Conservation (phyloP, 2,113 vertebrate species). For the Austrofundulus limnaeus region DNA sequence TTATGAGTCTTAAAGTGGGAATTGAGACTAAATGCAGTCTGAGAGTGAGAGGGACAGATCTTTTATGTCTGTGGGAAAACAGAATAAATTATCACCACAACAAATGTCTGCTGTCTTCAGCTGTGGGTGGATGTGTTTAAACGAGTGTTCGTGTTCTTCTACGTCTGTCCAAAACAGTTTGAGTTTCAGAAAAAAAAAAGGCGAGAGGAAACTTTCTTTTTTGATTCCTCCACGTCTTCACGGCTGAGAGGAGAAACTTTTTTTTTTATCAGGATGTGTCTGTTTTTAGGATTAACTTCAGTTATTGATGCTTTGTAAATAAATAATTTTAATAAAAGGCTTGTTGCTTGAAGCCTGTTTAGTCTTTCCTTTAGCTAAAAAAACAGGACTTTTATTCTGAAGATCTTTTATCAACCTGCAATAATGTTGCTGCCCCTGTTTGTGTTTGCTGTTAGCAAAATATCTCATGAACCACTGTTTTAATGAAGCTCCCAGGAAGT, state of each 20-base stretch:
- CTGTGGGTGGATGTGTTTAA: slow-evolving; percentile 54
- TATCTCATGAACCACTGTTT: too few species aligned
- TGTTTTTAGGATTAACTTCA: too few species aligned
- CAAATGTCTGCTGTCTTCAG: slow-evolving; percentile 59
- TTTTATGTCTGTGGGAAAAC: slow-evolving; percentile 35
- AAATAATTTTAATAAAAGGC: too few species aligned
- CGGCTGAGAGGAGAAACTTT: slow-evolving; percentile 11
- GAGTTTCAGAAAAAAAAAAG: slow-evolving; percentile 38
- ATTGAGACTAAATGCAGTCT: slow-evolving; percentile 16
- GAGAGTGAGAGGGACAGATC: slow-evolving; percentile 7
- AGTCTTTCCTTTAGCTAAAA: too few species aligned
- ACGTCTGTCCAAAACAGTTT: slow-evolving; percentile 33
- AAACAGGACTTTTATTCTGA: too few species aligned
- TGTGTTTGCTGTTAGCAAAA: too few species aligned
- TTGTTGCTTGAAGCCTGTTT: too few species aligned
- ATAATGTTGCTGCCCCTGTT: too few species aligned
- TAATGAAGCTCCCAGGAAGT: too few species aligned
- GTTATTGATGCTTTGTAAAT: too few species aligned
- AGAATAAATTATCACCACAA: slow-evolving; percentile 66
- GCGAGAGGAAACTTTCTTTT: slow-evolving; percentile 37
- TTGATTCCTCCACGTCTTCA: slow-evolving; percentile 7
- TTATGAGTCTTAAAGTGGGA: background rate
- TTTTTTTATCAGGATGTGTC: background rate
- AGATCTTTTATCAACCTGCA: too few species aligned
- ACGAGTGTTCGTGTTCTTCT: slow-evolving; percentile 39